These are phyloP conservation scores for Tenthredo distinguenda DNA, from an alignment of 2,888 invertebrate species.

Conservation along the genomic window DNA sequence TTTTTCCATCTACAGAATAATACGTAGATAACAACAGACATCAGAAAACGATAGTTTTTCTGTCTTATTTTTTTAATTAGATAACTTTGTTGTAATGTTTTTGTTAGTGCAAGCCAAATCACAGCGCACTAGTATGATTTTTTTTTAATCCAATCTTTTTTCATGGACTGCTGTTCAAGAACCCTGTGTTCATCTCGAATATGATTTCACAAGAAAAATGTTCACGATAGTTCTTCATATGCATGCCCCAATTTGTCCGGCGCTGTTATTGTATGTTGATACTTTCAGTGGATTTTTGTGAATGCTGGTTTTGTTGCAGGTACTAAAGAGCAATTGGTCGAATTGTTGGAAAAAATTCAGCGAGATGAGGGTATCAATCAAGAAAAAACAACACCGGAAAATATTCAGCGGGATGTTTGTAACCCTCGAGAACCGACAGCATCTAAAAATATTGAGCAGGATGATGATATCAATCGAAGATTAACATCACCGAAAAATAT, in stretches of 20 bases:
- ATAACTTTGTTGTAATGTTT: too few relatives aligned
- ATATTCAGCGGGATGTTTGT: neutral
- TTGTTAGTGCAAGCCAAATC: too few relatives aligned
- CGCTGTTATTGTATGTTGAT: neutral
- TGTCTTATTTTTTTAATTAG: too few relatives aligned
- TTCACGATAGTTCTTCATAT: neutral
- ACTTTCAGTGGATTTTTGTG: neutral
- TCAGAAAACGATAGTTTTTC: too few relatives aligned
- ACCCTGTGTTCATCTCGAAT: too few relatives aligned
- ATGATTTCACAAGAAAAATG: too few relatives aligned
- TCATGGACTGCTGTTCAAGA: too few relatives aligned
- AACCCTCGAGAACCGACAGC: neutral
- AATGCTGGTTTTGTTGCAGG: slow-evolving; percentile 11
- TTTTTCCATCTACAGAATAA: too few relatives aligned
- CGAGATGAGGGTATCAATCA: neutral
- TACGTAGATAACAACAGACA: too few relatives aligned
- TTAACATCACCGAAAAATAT: neutral
- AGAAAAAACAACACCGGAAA: neutral
- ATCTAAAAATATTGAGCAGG: neutral
- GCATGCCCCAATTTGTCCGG: neutral
- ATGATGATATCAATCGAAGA: neutral
- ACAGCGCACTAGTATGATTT: too few relatives aligned
- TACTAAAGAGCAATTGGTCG: neutral
- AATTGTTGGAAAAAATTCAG: slow-evolving; percentile 3
- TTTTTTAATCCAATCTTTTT: too few relatives aligned